Evolutionary conservation across 2,888 invertebrate species (phyloP), one percentile per base, ranked within the genome.

Genomic region (Tachina grossa): DNA sequence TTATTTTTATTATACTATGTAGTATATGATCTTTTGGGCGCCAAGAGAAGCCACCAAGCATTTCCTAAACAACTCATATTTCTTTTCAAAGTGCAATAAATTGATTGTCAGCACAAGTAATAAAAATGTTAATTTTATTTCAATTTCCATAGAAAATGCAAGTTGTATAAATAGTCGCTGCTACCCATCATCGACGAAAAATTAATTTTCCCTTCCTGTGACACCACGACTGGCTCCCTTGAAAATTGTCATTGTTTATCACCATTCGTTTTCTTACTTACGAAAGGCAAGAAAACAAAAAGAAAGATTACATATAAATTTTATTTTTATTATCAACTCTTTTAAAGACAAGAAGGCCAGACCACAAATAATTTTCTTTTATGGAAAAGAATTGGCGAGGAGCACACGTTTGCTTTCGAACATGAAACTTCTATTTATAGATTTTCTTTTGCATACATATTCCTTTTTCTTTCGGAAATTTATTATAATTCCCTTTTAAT

Each of bases 371-470:
- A 81, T 68, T 75, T 31, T 31, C 31, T 31, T 31, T 75, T 81
- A 75, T 81, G 75, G 61, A 61, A 72, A 65, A 66, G 61, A 47
- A 66, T 55, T 63, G 39, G 55, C 39, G 55, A 72, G 68, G 59
- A 57, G 74, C n/a, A 81, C 49, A 53, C 49, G 66, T 80, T 74
- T 59, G 80, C 66, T 68, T 59, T 41, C 41, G 39, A 53, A n/a
- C 59, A 81, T 61, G 61, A 66, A 72, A 77, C 74, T 69, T 81
- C 74, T 85, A 85, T 85, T 85, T 82, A 82, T 85, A 85, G 85
- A 82, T 63, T 85, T 82, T 72, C 59, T 31, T 57, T 49, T 19
- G 13, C 53, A 19, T 19, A 53, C 53, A 19, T 19, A 53, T 10
- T 53, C 43, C 43, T 53, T 39, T 39, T 66, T 49, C 51, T 53